phyloP scores from a whole-genome alignment of 2,888 invertebrate species.

The Epirrhoe tristata region DNA sequence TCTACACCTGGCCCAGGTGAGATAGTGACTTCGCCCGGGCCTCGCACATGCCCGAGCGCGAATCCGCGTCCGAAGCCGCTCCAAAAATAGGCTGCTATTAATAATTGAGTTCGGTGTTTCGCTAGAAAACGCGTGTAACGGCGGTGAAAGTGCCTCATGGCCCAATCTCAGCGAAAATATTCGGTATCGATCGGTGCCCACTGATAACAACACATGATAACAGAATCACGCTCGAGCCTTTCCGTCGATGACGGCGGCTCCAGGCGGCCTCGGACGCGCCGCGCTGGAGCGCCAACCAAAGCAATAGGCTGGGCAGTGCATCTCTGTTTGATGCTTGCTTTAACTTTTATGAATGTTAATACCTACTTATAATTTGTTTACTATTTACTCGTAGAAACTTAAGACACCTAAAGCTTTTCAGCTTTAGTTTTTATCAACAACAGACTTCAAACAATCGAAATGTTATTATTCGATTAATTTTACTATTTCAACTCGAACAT shows the following conservation, averaged over 20 bases:
- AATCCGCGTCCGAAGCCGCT: constrained; percentile 83
- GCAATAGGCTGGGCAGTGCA: constrained; percentile 5
- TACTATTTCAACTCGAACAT: too few species aligned
- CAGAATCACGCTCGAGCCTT: constrained; percentile 57
- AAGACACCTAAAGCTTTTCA: too few species aligned
- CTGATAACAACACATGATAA: constrained; percentile 76
- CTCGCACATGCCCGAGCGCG: constrained; percentile 83
- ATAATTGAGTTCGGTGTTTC: constrained; percentile 86
- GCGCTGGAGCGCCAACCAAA: constrained; percentile 6
- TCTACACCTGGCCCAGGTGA: constrained; percentile 99
- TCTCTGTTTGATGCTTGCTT: background rate
- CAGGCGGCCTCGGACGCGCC: constrained; percentile 9
- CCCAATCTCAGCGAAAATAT: constrained; percentile 76
- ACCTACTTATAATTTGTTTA: background rate
- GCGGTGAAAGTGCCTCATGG: constrained; percentile 89
- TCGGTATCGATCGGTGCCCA: constrained; percentile 77
- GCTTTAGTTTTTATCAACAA: too few species aligned
- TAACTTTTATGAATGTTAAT: background rate
- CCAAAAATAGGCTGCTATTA: constrained; percentile 86
- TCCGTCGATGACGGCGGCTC: constrained; percentile 25
- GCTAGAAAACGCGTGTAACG: constrained; percentile 85
- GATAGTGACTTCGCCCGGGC: constrained; percentile 85
- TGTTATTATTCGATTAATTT: too few species aligned
- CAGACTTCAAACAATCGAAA: too few species aligned
- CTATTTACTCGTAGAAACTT: background rate